phyloP scores from a whole-genome alignment of 2,888 invertebrate species.

The Stenurella melanura region DNA sequence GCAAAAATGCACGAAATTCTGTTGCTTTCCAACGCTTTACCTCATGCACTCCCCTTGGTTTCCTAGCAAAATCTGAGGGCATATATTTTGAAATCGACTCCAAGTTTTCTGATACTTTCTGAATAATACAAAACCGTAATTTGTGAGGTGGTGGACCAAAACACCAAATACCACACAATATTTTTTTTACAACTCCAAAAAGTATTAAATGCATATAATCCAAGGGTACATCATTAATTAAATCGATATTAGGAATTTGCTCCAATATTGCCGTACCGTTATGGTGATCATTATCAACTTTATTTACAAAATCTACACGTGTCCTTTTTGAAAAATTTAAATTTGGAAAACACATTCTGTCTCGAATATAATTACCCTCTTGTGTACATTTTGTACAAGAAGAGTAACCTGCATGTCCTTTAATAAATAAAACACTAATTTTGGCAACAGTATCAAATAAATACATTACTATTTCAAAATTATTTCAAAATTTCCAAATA shows the following conservation, averaged over 20 bases:
- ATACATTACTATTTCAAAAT: constrained; percentile 24
- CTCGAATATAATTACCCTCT: constrained; percentile 13
- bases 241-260: too few relatives aligned
- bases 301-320: too few relatives aligned
- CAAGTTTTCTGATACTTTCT: background rate
- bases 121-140: background rate
- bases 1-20: background rate
- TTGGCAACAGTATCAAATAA: constrained; percentile 33
- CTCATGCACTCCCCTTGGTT: background rate
- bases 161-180: constrained; percentile 2
- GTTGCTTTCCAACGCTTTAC: background rate
- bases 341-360: constrained; percentile 27
- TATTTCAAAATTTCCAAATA: constrained; percentile 13
- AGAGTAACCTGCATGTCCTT: constrained; percentile 28
- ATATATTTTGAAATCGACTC: constrained; percentile 8
- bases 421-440: constrained; percentile 3
- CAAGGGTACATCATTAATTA: background rate
- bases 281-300: background rate
- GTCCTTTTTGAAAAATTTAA: constrained; percentile 17
- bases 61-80: constrained; percentile 4
- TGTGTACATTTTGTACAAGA: constrained; percentile 6
- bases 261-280: background rate
- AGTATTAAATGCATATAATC: constrained; percentile 8
- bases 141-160: background rate
- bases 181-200: background rate